These are phyloP conservation scores for Petrocephalus microphthalmus DNA, from an alignment of 2,113 vertebrate genomes.

Conservation along the genomic window DNA sequence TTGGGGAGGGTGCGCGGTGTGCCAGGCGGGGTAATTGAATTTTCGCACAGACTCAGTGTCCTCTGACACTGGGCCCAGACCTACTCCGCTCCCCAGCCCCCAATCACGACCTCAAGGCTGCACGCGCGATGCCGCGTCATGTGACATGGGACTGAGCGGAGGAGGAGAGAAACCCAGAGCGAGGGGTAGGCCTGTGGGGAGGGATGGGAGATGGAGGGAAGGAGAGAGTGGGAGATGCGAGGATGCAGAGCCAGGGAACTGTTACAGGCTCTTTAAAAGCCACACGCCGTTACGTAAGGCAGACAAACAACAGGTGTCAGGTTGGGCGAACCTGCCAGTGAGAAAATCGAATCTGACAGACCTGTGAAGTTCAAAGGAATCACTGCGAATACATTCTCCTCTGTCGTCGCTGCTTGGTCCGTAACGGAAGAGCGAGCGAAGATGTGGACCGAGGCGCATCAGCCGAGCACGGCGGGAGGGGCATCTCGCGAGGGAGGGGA, in stretches of 20 bases:
- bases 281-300: slow-evolving; percentile 30
- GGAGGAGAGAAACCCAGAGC: not conserved
- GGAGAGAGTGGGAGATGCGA: not conserved
- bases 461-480: not conserved
- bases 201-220: not conserved
- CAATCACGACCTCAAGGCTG: slow-evolving; percentile 1
- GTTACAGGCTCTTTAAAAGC: slow-evolving; percentile 15
- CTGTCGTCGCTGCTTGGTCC: not conserved
- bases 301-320: slow-evolving; percentile 35
- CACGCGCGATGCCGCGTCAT: not conserved
- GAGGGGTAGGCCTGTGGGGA: not conserved
- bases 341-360: slow-evolving; percentile 37
- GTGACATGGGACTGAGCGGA: not conserved
- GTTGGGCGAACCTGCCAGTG: slow-evolving; percentile 11
- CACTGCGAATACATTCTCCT: slow-evolving; percentile 21
- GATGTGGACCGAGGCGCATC: not conserved
- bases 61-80: slow-evolving; percentile 18
- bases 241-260: not conserved
- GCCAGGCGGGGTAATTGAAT: slow-evolving; percentile 43
- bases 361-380: slow-evolving; percentile 35
- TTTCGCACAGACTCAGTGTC: slow-evolving; percentile 29
- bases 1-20: slow-evolving; percentile 23
- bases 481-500: not conserved
- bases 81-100: not conserved
- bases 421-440: slow-evolving; percentile 1